Percentiles rank a stretch among this genome's conserved stretches.
Conservation (phyloP, 2,888 invertebrate genomes). For the Agonopterix alstromeriana region DNA sequence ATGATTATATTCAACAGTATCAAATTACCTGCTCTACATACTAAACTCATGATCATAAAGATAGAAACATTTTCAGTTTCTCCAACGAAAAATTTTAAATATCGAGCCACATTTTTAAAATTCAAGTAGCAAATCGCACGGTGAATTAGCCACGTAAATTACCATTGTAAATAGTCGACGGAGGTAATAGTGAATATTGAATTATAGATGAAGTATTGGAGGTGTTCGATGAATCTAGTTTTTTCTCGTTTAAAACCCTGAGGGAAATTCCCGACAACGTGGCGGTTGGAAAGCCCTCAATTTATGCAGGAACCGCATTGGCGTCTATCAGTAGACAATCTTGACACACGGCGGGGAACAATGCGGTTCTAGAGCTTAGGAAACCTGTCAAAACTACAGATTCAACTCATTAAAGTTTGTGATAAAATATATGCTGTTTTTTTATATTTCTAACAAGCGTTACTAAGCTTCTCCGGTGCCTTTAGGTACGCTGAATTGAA, state of each 20-base stretch:
- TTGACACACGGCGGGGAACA: constrained; percentile 54
- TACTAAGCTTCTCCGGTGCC: too few species aligned
- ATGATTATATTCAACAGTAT: too few species aligned
- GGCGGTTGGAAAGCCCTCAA: constrained; percentile 61
- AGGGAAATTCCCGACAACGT: constrained; percentile 61
- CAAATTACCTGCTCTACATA: too few species aligned
- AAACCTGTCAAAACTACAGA: constrained; percentile 12
- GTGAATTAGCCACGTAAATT: constrained; percentile 48
- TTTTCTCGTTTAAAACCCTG: constrained; percentile 57
- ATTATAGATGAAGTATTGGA: constrained; percentile 59
- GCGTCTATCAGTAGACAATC: constrained; percentile 57
- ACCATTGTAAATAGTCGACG: constrained; percentile 46
- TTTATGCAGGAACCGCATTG: constrained; percentile 62
- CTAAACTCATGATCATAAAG: too few species aligned
- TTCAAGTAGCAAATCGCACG: constrained; percentile 24
- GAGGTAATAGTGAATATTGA: constrained; percentile 55
- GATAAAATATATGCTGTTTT: too few species aligned
- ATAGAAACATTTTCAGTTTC: too few species aligned
- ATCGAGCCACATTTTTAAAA: too few species aligned
- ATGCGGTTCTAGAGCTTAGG: constrained; percentile 32
- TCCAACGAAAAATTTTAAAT: too few species aligned
- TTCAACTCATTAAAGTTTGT: too few species aligned
- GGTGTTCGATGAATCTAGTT: constrained; percentile 41
- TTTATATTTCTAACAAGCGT: too few species aligned
- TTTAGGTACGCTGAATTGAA: too few species aligned